Evolutionary conservation across 2,797 vertebrate species (phyloP).

Genomic region (Glossophaga mutica): DNA sequence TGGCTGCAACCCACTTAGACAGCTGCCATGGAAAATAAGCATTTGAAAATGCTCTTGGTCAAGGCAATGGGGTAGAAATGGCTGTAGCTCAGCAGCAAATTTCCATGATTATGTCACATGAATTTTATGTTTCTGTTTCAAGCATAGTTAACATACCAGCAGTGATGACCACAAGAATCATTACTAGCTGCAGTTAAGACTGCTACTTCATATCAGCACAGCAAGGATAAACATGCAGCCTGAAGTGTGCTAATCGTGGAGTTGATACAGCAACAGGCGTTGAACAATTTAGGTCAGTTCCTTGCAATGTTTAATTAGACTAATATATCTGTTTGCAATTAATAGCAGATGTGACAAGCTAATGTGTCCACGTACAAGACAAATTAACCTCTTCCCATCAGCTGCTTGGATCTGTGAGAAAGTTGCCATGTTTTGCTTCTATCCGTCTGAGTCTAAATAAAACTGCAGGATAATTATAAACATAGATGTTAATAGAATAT

Average conservation of each 20-base stretch:
- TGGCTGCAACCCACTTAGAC: slow-evolving; percentile 92
- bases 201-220: slow-evolving; percentile 82
- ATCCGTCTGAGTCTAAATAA: slow-evolving; percentile 86
- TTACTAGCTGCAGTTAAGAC: slow-evolving; percentile 80
- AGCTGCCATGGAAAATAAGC: slow-evolving; percentile 87
- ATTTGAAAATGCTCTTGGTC: slow-evolving; percentile 79
- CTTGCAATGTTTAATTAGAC: slow-evolving; percentile 88
- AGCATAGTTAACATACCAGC: slow-evolving; percentile 80
- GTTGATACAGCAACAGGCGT: slow-evolving; percentile 82
- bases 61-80: slow-evolving; percentile 80
- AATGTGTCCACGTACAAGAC: slow-evolving; percentile 93
- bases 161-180: slow-evolving; percentile 74
- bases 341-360: slow-evolving; percentile 94
- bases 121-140: slow-evolving; percentile 81
- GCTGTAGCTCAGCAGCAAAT: slow-evolving; percentile 81
- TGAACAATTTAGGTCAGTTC: slow-evolving; percentile 88
- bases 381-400: slow-evolving; percentile 98
- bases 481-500: slow-evolving; percentile 93
- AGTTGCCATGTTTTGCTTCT: slow-evolving; percentile 89
- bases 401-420: slow-evolving; percentile 95
- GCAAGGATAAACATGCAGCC: slow-evolving; percentile 81
- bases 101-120: slow-evolving; percentile 83
- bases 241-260: slow-evolving; percentile 83
- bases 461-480: slow-evolving; percentile 93
- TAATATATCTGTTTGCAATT: slow-evolving; percentile 91